phyloP scores from a whole-genome alignment of 2,113 vertebrate species.

The Sorex fumeus region DNA sequence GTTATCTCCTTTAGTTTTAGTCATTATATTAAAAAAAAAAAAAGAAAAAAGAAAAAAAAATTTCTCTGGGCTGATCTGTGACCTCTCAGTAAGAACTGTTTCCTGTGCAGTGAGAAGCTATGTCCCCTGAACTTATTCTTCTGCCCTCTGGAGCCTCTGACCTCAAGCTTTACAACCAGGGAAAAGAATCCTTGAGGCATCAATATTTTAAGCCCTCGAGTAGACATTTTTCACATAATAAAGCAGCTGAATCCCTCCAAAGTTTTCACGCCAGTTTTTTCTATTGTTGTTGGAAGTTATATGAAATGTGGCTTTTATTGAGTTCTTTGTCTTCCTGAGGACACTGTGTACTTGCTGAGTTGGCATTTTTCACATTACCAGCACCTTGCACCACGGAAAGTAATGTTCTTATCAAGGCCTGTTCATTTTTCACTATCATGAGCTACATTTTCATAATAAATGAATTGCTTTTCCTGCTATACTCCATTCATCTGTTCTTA shows the following conservation, averaged over 20 bases:
- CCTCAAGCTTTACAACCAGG: constrained; percentile 4
- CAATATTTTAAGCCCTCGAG: constrained; percentile 39
- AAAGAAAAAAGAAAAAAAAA: neutral
- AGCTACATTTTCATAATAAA: constrained; percentile 11
- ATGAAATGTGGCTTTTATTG: constrained; percentile 22
- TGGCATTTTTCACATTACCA: neutral
- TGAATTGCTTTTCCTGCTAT: neutral
- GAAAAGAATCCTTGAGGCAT: neutral
- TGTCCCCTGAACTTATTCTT: neutral
- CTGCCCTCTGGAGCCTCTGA: constrained; percentile 36
- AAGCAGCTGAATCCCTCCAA: constrained; percentile 47
- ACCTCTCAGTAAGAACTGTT: neutral
- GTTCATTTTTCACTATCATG: neutral
- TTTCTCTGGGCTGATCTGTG: neutral
- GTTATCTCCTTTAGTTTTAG: too few relatives aligned
- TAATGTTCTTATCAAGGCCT: neutral
- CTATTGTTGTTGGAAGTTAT: neutral
- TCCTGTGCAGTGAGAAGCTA: neutral
- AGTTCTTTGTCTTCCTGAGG: constrained; percentile 37
- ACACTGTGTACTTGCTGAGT: neutral
- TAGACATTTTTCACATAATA: constrained; percentile 57
- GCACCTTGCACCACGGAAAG: neutral
- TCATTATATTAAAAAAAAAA: too few relatives aligned
- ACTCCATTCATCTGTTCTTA: neutral
- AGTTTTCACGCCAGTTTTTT: constrained; percentile 16